Base-by-base conservation (phyloP, 2,888 invertebrate species). In the Scaptomyza tumidula region DNA sequence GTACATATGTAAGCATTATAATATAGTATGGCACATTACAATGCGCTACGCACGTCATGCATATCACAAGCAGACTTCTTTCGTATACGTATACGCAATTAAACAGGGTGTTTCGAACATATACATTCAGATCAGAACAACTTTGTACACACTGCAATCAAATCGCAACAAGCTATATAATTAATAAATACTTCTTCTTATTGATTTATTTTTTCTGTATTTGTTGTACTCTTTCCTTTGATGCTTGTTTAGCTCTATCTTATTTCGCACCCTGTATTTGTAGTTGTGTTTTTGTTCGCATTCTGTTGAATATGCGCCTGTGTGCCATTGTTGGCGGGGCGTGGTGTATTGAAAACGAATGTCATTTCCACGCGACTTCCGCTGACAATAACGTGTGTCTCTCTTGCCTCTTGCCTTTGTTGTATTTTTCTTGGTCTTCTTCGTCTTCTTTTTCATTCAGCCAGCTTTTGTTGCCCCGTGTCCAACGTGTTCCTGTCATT, bases 291-390 rank as follows among this genome's bases (percentile, higher is more conserved):
- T n/a, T 24, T 14, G 44, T 11, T 37, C 44, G 49, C 41, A 58
- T 53, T 62, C 45, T 33, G 35, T 13, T 11, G 11, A 35, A n/a
- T 33, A 33, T 33, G n/a, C 37, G 37, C n/a, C 27, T 41, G 55
- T 41, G 44, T 52, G 61, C 37, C 46, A 61, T 73, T 87, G 79
- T 72, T 14, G 57, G 74, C 57, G 74, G 19, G 19, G 19, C 19
- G 19, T 19, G 19, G 19, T 69, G 77, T 73, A 3, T 37, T 71
- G 62, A 82, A 85, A 82, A 87, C 86, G 86, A 82, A 82, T 82
- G 88, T 88, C 86, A 86, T 83, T 86, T 88, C 74, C 88, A 87
- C 69, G 81, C 83, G 71, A 69, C 71, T 80, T 69, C 84, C 80
- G 71, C 58, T 71, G 75, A 44, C 66, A 76, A 65, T 57, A 71